Percentiles rank a stretch among this genome's conserved stretches.
These are phyloP conservation scores for Yponomeuta plumbellus DNA, from an alignment of 2,888 invertebrate genomes.

Conservation along the genomic window DNA sequence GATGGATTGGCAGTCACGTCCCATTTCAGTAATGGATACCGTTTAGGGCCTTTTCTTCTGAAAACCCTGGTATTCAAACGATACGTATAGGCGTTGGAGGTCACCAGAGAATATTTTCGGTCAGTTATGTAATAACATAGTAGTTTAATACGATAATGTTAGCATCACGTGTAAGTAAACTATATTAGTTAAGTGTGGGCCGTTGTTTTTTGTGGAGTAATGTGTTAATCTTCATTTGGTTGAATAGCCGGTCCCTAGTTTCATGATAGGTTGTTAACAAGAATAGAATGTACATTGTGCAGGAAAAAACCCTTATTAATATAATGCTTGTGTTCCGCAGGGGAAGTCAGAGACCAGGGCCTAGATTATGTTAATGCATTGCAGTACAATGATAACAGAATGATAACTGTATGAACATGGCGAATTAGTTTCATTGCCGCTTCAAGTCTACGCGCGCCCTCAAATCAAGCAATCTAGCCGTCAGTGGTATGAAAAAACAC, in stretches of 20 bases:
- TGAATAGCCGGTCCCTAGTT: not conserved
- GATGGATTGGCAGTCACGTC: slow-evolving; percentile 1
- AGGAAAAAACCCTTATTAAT: no score
- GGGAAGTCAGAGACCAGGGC: no score
- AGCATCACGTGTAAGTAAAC: not conserved
- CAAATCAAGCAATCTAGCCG: no score
- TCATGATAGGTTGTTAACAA: not conserved
- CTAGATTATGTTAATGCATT: no score
- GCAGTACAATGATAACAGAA: no score
- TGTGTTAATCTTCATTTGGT: not conserved
- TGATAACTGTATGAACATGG: no score
- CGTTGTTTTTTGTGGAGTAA: not conserved
- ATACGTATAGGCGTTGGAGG: not conserved
- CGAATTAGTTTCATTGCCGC: no score
- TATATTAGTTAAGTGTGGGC: not conserved
- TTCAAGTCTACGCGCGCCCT: no score
- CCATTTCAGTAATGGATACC: slow-evolving; percentile 12
- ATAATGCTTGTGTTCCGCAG: no score
- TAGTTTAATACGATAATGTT: slow-evolving; percentile 3
- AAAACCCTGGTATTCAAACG: not conserved
- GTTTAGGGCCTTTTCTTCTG: not conserved
- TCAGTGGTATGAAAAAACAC: no score
- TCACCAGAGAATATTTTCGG: not conserved
- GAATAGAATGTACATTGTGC: no score
- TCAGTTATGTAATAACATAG: slow-evolving; percentile 3